Base-by-base conservation (phyloP, 2,113 vertebrate species). In the Hylia prasina region DNA sequence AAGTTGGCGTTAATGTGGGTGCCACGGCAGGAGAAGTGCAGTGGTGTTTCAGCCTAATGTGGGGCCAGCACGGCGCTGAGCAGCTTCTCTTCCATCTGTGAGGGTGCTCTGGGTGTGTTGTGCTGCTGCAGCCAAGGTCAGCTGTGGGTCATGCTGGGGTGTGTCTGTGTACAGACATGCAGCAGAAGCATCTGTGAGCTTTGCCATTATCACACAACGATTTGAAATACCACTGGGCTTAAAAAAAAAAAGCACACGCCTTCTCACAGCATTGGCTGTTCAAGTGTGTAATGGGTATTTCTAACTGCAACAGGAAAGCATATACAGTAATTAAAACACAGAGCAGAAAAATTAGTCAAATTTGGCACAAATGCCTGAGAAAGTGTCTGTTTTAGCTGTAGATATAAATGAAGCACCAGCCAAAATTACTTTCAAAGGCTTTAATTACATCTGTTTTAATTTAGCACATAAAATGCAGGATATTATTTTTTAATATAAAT, bases 401-500 rank as follows among this genome's bases (percentile, higher is more conserved):
- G 93, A 94, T 96, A 84, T 82, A 97, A 97, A 97, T 94, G 97
- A 95, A 96, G 76, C 91, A 81, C 82, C 83, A 97, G 92, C 92
- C 69, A 91, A 97, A 97, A 96, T 96, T 93, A 93, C 87, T 97
- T 97, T 96, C 89, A 96, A 94, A 96, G 92, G 68, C 69, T 94
- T 94, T 96, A 95, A 97, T 98, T 97, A 47, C 73, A 92, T 97
- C 93, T 97, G 96, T 89, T 97, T 97, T 97, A 97, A 97, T 97
- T 97, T 97, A 97, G 94, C 94, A 54, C 93, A 87, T 50, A 53
- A 94, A 89, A 89, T 48, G 25, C 57, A 92, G 80, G 92, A 76
- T 92, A 92, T 82, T 86, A 70, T 97, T 93, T 97, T 97, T 97
- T 85, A 96, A 92, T 96, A 97, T 84, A 96, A 94, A 93, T 96